phyloP scores from a whole-genome alignment of 2,797 vertebrate species.

The Eidolon dupreanum region DNA sequence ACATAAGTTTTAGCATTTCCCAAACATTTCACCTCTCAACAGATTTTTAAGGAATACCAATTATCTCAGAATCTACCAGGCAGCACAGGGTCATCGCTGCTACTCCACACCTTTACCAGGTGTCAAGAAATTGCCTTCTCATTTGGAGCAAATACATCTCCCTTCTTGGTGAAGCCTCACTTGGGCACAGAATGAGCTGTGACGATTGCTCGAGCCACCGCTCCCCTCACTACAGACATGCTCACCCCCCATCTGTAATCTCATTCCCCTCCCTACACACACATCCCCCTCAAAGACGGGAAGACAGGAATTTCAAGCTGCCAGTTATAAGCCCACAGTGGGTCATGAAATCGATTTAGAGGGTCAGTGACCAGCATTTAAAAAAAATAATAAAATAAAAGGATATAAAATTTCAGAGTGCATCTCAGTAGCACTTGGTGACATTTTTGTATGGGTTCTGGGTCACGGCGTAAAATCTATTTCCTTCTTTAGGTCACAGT shows the following conservation, averaged over 20 bases:
- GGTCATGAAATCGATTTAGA: conserved; percentile 52
- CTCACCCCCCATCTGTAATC: fast-evolving
- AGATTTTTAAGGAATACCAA: not conserved
- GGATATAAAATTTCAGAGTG: not conserved
- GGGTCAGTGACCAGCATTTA: conserved; percentile 21
- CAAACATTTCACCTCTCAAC: not conserved
- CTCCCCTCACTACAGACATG: fast-evolving
- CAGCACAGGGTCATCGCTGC: not conserved
- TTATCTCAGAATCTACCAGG: not conserved
- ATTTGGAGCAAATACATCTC: not conserved
- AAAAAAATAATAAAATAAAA: conserved; percentile 15
- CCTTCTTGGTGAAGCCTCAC: not conserved
- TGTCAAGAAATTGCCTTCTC: not conserved
- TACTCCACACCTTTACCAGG: not conserved
- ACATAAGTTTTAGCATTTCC: not conserved
- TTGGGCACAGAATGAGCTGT: not conserved
- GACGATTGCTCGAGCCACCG: fast-evolving
- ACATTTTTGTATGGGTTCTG: not conserved
- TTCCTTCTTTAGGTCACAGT: not conserved
- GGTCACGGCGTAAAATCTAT: not conserved
- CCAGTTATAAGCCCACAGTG: not conserved
- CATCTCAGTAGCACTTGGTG: not conserved
- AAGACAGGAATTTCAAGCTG: not conserved
- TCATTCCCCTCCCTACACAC: not conserved
- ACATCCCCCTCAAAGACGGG: not conserved